These are phyloP conservation scores for Karalla daura DNA, from an alignment of 2,797 vertebrate genomes.

Conservation along the genomic window DNA sequence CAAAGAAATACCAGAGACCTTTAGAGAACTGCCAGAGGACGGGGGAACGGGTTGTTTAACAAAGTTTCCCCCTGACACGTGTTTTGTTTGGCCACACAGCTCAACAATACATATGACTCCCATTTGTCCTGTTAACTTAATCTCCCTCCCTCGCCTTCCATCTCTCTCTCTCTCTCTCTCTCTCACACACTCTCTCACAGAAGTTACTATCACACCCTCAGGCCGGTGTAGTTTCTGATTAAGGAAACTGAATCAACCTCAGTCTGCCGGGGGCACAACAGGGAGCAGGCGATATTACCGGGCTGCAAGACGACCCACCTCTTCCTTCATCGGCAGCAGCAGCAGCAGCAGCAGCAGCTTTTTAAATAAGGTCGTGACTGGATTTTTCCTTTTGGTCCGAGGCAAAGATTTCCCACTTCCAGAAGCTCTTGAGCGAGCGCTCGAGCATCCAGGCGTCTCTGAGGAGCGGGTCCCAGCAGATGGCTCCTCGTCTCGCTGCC, in stretches of 20 bases:
- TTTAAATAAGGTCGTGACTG: constrained; percentile 38
- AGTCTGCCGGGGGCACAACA: constrained; percentile 57
- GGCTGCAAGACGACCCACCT: constrained; percentile 64
- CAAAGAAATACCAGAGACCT: constrained; percentile 58
- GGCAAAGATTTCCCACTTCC: constrained; percentile 32
- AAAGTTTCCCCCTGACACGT: constrained; percentile 49
- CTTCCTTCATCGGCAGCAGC: constrained; percentile 53
- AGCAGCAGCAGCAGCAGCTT: constrained; percentile 18
- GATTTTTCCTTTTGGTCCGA: constrained; percentile 37
- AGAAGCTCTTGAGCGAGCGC: not conserved
- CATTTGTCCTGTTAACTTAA: constrained; percentile 64
- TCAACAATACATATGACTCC: constrained; percentile 62
- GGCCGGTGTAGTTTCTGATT: constrained; percentile 64
- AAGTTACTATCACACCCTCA: constrained; percentile 47
- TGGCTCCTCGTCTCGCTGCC: constrained; percentile 39
- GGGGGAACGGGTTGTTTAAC: constrained; percentile 31
- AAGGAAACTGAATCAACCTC: constrained; percentile 68
- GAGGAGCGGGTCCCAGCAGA: constrained; percentile 47
- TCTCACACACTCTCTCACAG: too few species aligned
- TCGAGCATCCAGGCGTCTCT: constrained; percentile 43
- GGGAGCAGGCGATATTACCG: constrained; percentile 46
- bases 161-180: constrained; percentile 17
- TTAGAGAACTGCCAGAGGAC: constrained; percentile 54
- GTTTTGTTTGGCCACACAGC: constrained; percentile 64
- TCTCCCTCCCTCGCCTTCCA: constrained; percentile 34